These are phyloP conservation scores for Ptychoptera albimana DNA, from an alignment of 2,888 invertebrate species.

Conservation along the genomic window DNA sequence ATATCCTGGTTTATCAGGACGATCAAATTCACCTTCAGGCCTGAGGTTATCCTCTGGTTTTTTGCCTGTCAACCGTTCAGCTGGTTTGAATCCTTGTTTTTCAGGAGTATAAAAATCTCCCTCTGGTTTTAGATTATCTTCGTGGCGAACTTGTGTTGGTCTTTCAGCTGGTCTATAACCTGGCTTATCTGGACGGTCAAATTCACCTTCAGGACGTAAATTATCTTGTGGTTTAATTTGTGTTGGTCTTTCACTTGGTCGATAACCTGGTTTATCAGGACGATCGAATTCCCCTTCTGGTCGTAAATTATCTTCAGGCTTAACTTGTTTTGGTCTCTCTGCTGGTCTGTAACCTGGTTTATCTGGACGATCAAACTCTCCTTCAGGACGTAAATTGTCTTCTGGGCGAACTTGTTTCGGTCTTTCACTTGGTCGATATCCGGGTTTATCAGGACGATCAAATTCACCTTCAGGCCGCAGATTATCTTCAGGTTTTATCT, in stretches of 20 bases:
- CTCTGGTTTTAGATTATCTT: conserved; percentile 27
- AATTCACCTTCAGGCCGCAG: conserved; percentile 32
- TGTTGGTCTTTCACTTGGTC: conserved; percentile 8
- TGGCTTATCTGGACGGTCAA: conserved; percentile 28
- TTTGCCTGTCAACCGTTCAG: conserved; percentile 33
- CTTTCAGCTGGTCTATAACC: conserved; percentile 30
- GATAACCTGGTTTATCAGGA: conserved; percentile 14
- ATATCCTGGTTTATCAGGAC: conserved; percentile 27
- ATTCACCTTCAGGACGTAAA: conserved; percentile 39
- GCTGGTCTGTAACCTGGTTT: conserved; percentile 26
- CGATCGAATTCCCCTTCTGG: conserved; percentile 18
- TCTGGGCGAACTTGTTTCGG: conserved; percentile 34
- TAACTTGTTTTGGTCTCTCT: conserved; percentile 28
- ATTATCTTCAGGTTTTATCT: conserved; percentile 33
- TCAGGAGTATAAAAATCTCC: conserved; percentile 30
- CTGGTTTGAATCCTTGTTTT: conserved; percentile 19
- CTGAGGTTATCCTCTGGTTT: conserved; percentile 34
- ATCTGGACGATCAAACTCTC: conserved; percentile 28
- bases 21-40: conserved; percentile 32
- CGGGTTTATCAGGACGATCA: conserved; percentile 19
- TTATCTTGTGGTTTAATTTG: conserved; percentile 28
- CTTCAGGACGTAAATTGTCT: conserved; percentile 29
- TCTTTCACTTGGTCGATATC: conserved; percentile 32
- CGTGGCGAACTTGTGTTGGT: conserved; percentile 26
- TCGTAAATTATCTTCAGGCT: conserved; percentile 32